These are phyloP conservation scores for Pagetopsis macropterus DNA, from an alignment of 2,797 vertebrate species.

Conservation along the genomic window DNA sequence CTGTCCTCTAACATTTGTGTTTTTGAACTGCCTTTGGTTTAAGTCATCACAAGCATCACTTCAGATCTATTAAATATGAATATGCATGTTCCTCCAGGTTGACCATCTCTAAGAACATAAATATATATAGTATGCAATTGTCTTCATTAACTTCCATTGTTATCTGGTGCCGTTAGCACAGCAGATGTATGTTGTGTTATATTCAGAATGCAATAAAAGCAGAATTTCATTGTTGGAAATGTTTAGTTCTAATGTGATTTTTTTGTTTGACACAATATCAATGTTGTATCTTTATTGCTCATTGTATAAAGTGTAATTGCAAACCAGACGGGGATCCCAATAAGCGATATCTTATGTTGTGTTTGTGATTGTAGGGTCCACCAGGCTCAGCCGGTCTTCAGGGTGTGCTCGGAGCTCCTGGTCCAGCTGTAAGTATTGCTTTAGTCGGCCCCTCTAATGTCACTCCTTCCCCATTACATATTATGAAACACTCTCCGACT, in stretches of 20 bases:
- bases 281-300: background rate
- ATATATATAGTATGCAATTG: background rate
- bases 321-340: background rate
- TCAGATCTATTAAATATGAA: background rate
- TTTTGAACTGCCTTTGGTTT: slow-evolving; percentile 10
- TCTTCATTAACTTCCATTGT: background rate
- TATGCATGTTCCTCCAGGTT: background rate
- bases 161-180: background rate
- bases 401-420: slow-evolving; percentile 95
- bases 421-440: slow-evolving; percentile 92
- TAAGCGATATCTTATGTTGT: background rate
- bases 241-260: background rate
- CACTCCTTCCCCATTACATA: slow-evolving; percentile 1
- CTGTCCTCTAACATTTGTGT: slow-evolving; percentile 4
- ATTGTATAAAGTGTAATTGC: background rate
- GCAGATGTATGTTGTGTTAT: background rate
- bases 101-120: background rate
- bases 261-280: too few relatives aligned
- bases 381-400: slow-evolving; percentile 93
- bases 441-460: background rate
- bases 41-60: slow-evolving; percentile 5
- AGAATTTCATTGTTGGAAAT: background rate
- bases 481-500: background rate
- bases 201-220: background rate
- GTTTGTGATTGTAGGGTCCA: slow-evolving; percentile 87